A percentile compares a stretch with the other conserved stretches of the same genome.
These are phyloP conservation scores for Palloptera scutellata DNA, from an alignment of 2,888 invertebrate genomes.

Conservation along the genomic window DNA sequence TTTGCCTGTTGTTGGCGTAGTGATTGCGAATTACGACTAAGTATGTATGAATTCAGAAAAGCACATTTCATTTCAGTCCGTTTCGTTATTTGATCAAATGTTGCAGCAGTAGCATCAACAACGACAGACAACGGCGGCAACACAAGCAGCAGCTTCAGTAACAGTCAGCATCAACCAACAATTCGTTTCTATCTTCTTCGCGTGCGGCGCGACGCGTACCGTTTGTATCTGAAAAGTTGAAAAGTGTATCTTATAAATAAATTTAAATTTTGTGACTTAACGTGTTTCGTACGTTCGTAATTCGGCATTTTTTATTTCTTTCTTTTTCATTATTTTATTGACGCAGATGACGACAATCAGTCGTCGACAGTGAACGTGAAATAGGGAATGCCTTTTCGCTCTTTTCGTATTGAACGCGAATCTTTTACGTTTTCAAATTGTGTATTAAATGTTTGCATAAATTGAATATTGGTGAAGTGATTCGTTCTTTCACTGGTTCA, in stretches of 20 bases:
- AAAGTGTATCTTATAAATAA: too few species aligned
- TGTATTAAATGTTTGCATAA: slow-evolving; percentile 30
- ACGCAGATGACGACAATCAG: too few species aligned
- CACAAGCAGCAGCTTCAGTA: slow-evolving; percentile 10
- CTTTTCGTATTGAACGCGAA: slow-evolving; percentile 25
- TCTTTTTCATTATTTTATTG: slow-evolving; percentile 7
- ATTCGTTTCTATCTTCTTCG: too few species aligned
- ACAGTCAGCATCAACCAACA: too few species aligned
- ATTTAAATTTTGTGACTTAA: too few species aligned
- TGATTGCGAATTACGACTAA: slow-evolving; percentile 1
- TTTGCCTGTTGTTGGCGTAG: background rate
- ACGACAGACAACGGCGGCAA: background rate
- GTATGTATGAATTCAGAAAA: background rate
- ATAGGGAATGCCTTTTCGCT: background rate
- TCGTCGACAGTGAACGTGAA: too few species aligned
- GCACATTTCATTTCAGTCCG: slow-evolving; percentile 21
- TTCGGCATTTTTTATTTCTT: slow-evolving; percentile 12
- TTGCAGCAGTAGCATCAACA: slow-evolving; percentile 4
- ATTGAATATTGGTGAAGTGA: background rate
- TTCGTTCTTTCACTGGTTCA: too few species aligned
- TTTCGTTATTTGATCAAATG: slow-evolving; percentile 16
- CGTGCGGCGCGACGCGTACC: too few species aligned
- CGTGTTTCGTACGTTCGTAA: background rate
- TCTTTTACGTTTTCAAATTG: slow-evolving; percentile 27
- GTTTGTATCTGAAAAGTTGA: too few species aligned